Conservation (phyloP, 2,113 vertebrate genomes). For the Mobula birostris region DNA sequence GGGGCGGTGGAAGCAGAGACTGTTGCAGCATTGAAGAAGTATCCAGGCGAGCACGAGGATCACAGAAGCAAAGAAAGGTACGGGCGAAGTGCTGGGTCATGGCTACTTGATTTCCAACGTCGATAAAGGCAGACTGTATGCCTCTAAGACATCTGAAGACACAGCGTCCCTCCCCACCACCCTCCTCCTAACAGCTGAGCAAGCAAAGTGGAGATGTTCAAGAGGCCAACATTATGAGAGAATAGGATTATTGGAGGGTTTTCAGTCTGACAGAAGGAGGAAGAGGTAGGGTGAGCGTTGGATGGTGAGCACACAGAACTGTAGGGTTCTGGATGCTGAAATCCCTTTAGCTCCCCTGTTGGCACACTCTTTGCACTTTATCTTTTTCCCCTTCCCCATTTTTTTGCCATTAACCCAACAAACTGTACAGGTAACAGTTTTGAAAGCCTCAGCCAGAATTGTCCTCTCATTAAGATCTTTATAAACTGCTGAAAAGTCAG, state of each 20-base stretch:
- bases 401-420: not conserved
- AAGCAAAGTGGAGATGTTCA: not conserved
- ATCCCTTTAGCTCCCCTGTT: not conserved
- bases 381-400: not conserved
- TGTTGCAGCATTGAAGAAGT: too few relatives aligned
- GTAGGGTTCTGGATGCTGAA: not conserved
- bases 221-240: not conserved
- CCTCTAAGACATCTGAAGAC: not conserved
- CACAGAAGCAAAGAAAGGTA: too few relatives aligned
- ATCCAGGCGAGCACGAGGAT: too few relatives aligned
- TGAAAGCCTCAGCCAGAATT: not conserved
- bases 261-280: not conserved
- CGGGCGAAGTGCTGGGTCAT: too few relatives aligned
- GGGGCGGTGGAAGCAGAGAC: too few relatives aligned
- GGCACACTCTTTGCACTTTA: not conserved
- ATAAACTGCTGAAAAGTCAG: not conserved
- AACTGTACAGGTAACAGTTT: not conserved
- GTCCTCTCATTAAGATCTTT: not conserved
- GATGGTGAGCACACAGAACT: not conserved
- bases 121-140: too few relatives aligned
- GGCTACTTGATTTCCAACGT: too few relatives aligned
- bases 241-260: not conserved
- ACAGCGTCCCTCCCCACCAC: too few relatives aligned
- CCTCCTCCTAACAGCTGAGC: not conserved
- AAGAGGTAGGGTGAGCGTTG: not conserved